Conservation (phyloP, 2,888 invertebrate genomes). For the Vanessa cardui region DNA sequence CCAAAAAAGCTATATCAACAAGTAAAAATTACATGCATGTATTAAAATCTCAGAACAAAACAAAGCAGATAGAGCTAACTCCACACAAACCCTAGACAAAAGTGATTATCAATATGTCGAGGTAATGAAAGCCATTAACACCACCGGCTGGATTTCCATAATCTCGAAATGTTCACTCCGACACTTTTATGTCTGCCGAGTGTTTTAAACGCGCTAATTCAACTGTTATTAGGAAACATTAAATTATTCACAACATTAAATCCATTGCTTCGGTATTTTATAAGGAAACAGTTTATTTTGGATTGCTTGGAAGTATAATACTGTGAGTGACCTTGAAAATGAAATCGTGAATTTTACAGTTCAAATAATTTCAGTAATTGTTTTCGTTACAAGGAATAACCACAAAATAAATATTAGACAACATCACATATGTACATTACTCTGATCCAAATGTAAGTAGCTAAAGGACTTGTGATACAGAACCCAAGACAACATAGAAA, state of each 20-base stretch:
- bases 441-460: no score
- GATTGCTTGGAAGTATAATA: background rate
- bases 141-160: background rate
- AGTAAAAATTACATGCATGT: no score
- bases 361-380: no score
- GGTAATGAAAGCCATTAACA: conserved; percentile 5
- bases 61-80: background rate
- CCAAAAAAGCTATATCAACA: no score
- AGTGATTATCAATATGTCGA: background rate
- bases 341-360: no score
- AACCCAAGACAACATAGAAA: no score
- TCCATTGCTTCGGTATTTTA: background rate
- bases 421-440: no score
- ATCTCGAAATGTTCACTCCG: background rate
- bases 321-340: background rate
- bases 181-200: conserved; percentile 5
- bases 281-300: background rate
- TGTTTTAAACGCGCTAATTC: conserved; percentile 6
- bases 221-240: conserved; percentile 2
- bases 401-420: no score
- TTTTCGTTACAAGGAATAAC: no score
- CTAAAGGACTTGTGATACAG: no score
- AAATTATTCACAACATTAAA: conserved; percentile 5
- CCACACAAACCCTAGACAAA: background rate
- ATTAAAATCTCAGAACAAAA: no score